A percentile compares a stretch with the other conserved stretches of the same genome.
These are phyloP conservation scores for Seladonia tumulorum DNA, from an alignment of 2,888 invertebrate genomes.

Conservation along the genomic window DNA sequence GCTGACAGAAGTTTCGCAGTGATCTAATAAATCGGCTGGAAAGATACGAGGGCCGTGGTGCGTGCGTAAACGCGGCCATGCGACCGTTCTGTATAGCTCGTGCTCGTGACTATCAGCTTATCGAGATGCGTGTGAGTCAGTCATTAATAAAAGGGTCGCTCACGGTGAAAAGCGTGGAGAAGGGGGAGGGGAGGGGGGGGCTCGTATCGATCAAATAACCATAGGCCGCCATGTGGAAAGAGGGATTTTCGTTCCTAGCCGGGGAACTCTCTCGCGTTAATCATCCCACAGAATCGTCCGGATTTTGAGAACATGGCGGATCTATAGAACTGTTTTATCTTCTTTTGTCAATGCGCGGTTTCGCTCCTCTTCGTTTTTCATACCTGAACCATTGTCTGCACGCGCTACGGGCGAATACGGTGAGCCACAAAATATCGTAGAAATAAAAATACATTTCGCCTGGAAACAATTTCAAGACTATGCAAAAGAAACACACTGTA, in stretches of 20 bases:
- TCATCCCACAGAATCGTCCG: slow-evolving; percentile 3
- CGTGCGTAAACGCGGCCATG: slow-evolving; percentile 32
- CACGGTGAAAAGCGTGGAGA: slow-evolving; percentile 69
- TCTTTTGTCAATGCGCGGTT: neutral
- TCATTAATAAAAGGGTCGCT: slow-evolving; percentile 78
- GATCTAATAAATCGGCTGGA: slow-evolving; percentile 51
- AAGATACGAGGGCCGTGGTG: slow-evolving; percentile 50
- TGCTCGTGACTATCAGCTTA: slow-evolving; percentile 68
- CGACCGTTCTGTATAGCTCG: slow-evolving; percentile 28
- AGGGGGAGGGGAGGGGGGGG: slow-evolving; percentile 55
- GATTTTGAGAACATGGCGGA: slow-evolving; percentile 9
- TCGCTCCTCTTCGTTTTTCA: neutral
- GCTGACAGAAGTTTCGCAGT: slow-evolving; percentile 6
- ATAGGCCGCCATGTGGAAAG: slow-evolving; percentile 69
- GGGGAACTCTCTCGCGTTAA: slow-evolving; percentile 8
- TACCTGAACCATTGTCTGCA: neutral
- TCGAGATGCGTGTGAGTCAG: slow-evolving; percentile 78
- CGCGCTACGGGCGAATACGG: neutral
- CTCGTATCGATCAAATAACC: slow-evolving; percentile 82
- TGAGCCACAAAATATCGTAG: neutral
- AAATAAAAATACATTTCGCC: neutral
- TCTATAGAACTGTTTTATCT: slow-evolving; percentile 4
- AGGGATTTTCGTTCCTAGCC: slow-evolving; percentile 58
- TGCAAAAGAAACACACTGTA: neutral
- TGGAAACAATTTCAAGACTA: neutral